A percentile compares a stretch with the other conserved stretches of the same genome.
These are phyloP conservation scores for Hoplias malabaricus DNA, from an alignment of 2,113 vertebrate species.

Conservation along the genomic window DNA sequence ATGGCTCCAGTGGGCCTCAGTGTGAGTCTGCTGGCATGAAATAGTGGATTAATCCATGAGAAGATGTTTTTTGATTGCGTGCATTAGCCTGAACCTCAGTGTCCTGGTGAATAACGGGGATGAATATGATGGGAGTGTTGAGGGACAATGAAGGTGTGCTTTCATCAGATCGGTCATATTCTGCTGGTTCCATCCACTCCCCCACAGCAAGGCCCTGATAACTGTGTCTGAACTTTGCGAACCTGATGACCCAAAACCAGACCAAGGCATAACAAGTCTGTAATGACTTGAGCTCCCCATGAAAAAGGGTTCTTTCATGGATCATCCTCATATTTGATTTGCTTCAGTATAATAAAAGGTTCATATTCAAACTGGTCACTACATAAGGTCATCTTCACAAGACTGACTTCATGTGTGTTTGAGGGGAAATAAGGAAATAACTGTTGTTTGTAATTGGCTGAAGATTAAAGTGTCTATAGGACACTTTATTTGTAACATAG, in stretches of 20 bases:
- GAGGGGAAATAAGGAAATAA: too few relatives aligned
- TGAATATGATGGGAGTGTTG: slow-evolving; percentile 22
- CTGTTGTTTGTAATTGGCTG: too few relatives aligned
- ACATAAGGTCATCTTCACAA: too few relatives aligned
- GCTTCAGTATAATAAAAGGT: too few relatives aligned
- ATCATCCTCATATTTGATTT: not conserved
- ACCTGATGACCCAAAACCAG: slow-evolving; percentile 18
- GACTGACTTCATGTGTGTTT: too few relatives aligned
- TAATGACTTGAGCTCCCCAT: not conserved
- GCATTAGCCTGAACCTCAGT: slow-evolving; percentile 27
- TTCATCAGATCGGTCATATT: slow-evolving; percentile 29
- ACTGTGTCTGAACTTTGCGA: slow-evolving; percentile 20
- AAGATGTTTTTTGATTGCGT: slow-evolving; percentile 36
- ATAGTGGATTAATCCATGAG: slow-evolving; percentile 16
- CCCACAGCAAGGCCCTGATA: not conserved
- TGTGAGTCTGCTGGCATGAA: slow-evolving; percentile 7
- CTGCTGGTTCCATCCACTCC: slow-evolving; percentile 9
- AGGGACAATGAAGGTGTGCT: slow-evolving; percentile 1
- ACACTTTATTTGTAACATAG: too few relatives aligned
- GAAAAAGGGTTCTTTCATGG: slow-evolving; percentile 21
- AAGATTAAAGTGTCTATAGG: too few relatives aligned
- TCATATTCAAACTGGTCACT: too few relatives aligned
- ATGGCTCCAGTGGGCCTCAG: slow-evolving; percentile 12
- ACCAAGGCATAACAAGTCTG: not conserved
- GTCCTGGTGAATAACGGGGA: slow-evolving; percentile 24